Base-by-base conservation (phyloP, 2,797 vertebrate species). In the Podarcis siculus region DNA sequence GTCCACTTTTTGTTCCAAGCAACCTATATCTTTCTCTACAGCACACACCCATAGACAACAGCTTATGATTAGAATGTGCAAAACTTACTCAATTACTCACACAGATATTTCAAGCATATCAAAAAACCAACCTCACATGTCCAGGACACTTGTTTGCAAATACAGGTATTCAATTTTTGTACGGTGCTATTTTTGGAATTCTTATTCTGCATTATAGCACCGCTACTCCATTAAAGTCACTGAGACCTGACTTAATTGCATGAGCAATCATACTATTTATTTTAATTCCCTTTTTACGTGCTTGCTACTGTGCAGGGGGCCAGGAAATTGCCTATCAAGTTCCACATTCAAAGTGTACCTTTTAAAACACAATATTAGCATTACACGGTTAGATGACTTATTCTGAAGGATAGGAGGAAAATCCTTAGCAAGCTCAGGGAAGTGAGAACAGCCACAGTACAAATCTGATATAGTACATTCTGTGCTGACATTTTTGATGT, bases 331-430 rank as follows among this genome's bases (percentile, higher is more conserved):
- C 12, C 12, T 55, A 69, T 71, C 13, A 69, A 25, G 3, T 71
- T 55, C 32, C 10, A 25, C 15, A 37, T 86, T 69, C 64, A 71
- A 67, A 32, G 85, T 69, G 21, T 21, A 25, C 79, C 30, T 79
- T 86, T 13, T 72, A 71, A 49, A 73, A 86, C 23, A 27, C 30
- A 79, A 55, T 61, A 55, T 82, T 82, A 76, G 42, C 37, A 27
- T n/a, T 87, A 12, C 2, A 1, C 83, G 32, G 69, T 76, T 85
- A 21, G 77, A 85, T 89, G 23, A 79, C 75, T 87, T 90, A 86
- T 89, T 77, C 35, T 66, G 23, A 42, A 86, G 78, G 32, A 84
- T 9, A 55, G 35, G 64, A 77, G 23, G 8, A 66, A 61, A 87
- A 82, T 76, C 58, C 8, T 66, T 66, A 58, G 37, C 4, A 5